Evolutionary conservation across 2,797 vertebrate genomes (phyloP), one percentile per base, ranked within the genome.

Genomic region (Sebastiscus albofasciatus): DNA sequence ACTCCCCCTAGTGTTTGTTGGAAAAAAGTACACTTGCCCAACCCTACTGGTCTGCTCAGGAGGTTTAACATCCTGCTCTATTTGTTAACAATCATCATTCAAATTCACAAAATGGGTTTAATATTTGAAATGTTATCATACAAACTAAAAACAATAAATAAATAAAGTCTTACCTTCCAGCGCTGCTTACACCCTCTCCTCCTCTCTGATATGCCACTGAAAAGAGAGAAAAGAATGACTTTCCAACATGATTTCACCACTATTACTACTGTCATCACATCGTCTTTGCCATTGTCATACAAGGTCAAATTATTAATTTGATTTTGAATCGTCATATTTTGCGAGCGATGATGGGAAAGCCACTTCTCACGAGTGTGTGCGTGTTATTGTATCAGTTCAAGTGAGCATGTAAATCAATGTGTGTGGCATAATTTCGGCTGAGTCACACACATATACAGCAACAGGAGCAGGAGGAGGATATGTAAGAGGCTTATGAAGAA

Each of bases 151-250:
- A 60, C 3, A 36, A 26, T 8, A 60, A 36, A 26, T 8, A 60
- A 59, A 69, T 16, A 0, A 54, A n/a, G 2, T 67, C 92, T 98
- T 97, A 99, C 98, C 98, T 97, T 93, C 98, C 97, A 90, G 97
- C 98, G 74, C 98, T 99, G 97, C 97, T 99, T 72, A 99, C 97
- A 8, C 97, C 97, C 90, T 99, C 98, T 54, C 98, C 98, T 80
- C 98, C 98, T 97, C 98, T 97, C 93, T 99, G 98, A 94, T 99
- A 99, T 1, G 98, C 97, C 93, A 99, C 98, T 99, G 94, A 82
- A 91, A 80, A 80, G 20, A 86, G 31, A 86, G 13, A 85, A 49
- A 82, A 68, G 14, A 62, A 69, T n/a, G 31, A 77, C 55, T 67
- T 76, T 39, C 18, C 18, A 34, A 42, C 0, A 20, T 34, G 5